Conservation (phyloP, 2,113 vertebrate genomes). For the Petrocephalus microphthalmus region DNA sequence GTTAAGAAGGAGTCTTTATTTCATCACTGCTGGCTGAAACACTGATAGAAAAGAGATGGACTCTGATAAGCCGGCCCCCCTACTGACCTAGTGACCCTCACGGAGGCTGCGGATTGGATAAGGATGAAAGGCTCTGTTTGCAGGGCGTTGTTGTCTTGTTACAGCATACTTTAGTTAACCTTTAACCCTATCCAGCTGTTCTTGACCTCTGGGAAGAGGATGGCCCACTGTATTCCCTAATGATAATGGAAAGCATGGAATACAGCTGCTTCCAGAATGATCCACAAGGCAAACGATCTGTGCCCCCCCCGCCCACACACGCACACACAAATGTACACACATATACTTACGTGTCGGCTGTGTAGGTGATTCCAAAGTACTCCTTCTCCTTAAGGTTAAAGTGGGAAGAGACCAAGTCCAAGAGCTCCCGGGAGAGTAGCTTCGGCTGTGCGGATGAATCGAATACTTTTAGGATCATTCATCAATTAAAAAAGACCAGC, state of each 20-base stretch:
- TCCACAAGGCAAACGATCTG: not conserved
- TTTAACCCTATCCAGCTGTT: not conserved
- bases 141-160: not conserved
- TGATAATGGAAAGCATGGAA: not conserved
- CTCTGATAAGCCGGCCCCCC: not conserved
- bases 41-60: not conserved
- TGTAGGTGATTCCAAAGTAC: constrained; percentile 90
- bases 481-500: not conserved
- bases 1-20: not conserved
- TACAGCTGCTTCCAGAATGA: not conserved
- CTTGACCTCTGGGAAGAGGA: not conserved
- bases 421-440: constrained; percentile 82
- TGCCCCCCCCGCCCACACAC: not conserved
- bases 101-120: not conserved
- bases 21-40: not conserved
- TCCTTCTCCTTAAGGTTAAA: constrained; percentile 98
- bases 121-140: not conserved
- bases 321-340: not conserved
- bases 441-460: constrained; percentile 70
- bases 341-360: constrained; percentile 82
- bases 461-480: not conserved
- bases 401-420: constrained; percentile 93
- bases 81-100: not conserved
- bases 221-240: not conserved
- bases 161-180: not conserved